Base-by-base conservation (phyloP, 2,888 invertebrate species). In the Dysmachus trigonus region DNA sequence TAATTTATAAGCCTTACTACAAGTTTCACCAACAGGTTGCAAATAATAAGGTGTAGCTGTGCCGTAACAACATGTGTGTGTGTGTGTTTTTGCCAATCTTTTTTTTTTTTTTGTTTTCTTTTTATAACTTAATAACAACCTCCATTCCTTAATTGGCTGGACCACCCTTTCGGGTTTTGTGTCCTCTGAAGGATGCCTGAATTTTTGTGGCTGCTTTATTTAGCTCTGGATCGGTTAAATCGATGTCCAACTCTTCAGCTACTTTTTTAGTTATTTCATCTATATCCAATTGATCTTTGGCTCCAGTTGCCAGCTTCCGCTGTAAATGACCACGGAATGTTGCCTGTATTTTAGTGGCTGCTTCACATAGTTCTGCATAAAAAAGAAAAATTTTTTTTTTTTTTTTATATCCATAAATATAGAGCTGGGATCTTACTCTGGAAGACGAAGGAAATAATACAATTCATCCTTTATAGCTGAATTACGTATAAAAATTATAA, bases 141-240 rank as follows among this genome's bases (percentile, higher is more conserved):
- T 47, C 30, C 35, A 27, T 76, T 18, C 33, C 35, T 81, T 81
- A 81, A 53, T 81, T 88, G 87, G 88, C 85, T 30, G 89, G 88
- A 18, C 96, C 96, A 92, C 96, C 62, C 62, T 62, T 96, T 93
- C 97, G 97, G 86, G 95, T 96, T 93, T 96, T 96, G 93, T 97
- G 97, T 87, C 97, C 97, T 88, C 97, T 95, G 95, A 98, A 97
- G 79, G 97, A 97, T 85, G 97, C 97, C 91, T 98, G 97, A 88
- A 98, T 98, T 93, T 97, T 97, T 87, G 97, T 96, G 35, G 98
- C 98, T 0, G 97, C 97, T 91, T 97, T 96, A 92, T 97, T 95
- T 90, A 97, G 93, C 89, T 97, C 96, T 22, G 97, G 97, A 93
- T 98, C 97, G 88, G 95, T 94, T 88, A 97, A 93, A 92, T 97